Conservation (phyloP, 2,888 invertebrate species). For the Formica aserva region DNA sequence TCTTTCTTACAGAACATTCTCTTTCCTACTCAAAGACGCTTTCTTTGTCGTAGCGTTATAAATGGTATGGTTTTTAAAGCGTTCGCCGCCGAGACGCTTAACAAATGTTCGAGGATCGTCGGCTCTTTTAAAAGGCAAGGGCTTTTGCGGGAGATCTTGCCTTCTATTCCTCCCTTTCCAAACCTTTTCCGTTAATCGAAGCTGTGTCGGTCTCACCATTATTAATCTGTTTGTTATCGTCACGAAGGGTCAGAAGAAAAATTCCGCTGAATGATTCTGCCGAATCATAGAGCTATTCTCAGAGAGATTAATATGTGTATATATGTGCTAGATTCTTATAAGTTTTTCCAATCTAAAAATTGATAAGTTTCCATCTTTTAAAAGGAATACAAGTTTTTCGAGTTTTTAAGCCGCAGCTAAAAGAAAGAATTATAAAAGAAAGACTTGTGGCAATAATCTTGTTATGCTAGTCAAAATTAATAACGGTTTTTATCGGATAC, state of each 20-base stretch:
- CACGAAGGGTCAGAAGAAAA: slow-evolving; percentile 41
- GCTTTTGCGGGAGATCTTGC: slow-evolving; percentile 48
- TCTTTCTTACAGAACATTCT: slow-evolving; percentile 64
- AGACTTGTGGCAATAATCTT: not conserved
- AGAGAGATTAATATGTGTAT: slow-evolving; percentile 38
- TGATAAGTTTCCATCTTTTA: not conserved
- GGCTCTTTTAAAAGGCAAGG: slow-evolving; percentile 64
- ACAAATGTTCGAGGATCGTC: slow-evolving; percentile 72
- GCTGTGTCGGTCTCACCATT: slow-evolving; percentile 15
- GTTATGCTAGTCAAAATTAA: not conserved
- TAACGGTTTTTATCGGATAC: not conserved
- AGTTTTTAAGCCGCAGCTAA: not conserved
- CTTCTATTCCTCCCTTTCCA: slow-evolving; percentile 40
- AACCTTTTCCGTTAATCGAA: slow-evolving; percentile 69
- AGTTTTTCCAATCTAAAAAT: slow-evolving; percentile 8
- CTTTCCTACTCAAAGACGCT: slow-evolving; percentile 58
- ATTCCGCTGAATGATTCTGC: slow-evolving; percentile 40
- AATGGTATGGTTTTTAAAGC: slow-evolving; percentile 76
- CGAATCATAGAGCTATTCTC: not conserved
- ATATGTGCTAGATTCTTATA: not conserved
- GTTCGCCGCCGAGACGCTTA: slow-evolving; percentile 63
- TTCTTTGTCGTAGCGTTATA: slow-evolving; percentile 71
- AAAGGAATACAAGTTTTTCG: not conserved
- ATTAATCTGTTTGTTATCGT: slow-evolving; percentile 64
- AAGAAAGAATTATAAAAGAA: not conserved